These are phyloP conservation scores for Lycocorax pyrrhopterus DNA, from an alignment of 2,113 vertebrate genomes.

Conservation along the genomic window DNA sequence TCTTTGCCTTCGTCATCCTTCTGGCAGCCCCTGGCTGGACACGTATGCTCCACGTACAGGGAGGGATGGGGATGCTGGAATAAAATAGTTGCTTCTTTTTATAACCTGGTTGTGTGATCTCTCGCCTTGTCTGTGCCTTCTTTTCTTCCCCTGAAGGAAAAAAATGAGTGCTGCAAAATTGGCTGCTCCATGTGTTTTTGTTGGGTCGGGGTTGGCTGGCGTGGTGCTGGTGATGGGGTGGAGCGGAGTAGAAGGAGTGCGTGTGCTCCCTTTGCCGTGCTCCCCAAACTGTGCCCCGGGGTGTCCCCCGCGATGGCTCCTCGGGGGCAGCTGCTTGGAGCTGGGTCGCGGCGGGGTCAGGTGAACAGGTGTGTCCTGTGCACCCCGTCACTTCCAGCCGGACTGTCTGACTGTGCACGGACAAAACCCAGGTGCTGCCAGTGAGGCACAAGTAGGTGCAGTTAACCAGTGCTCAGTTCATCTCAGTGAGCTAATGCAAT, in stretches of 20 bases:
- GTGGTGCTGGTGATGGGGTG: fast-evolving
- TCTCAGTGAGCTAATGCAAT: neutral
- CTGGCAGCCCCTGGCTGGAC: neutral
- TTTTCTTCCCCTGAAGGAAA: neutral
- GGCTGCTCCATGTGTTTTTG: neutral
- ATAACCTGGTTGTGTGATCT: neutral
- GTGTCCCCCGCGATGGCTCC: neutral
- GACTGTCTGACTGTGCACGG: neutral
- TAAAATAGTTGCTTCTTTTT: neutral
- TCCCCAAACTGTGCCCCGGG: neutral
- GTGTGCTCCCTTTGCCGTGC: neutral
- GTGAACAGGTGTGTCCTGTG: neutral
- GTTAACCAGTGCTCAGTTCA: conserved; percentile 14
- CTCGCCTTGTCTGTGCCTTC: neutral
- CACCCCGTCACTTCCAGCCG: neutral
- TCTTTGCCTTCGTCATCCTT: neutral
- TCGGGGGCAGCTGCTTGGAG: neutral
- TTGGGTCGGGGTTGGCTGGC: neutral
- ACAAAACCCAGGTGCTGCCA: neutral
- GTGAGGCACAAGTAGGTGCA: conserved; percentile 19
- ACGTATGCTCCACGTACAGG: fast-evolving
- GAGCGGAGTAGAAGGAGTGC: fast-evolving
- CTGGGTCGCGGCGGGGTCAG: neutral
- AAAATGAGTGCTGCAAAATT: neutral
- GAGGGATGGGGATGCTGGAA: neutral